Conservation (phyloP, 2,888 invertebrate species). For the Gryllus longicercus region DNA sequence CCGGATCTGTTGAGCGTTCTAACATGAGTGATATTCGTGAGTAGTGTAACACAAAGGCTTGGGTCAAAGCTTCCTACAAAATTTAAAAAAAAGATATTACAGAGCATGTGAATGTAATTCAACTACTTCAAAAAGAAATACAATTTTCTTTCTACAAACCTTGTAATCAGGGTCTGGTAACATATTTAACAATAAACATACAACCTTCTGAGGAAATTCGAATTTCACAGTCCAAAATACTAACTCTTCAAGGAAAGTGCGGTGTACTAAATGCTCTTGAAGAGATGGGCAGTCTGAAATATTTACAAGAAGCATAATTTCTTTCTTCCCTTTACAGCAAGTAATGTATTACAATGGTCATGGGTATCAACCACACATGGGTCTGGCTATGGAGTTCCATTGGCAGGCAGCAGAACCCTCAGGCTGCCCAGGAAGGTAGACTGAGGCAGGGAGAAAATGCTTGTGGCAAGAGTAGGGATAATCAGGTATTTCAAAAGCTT, state of each 20-base stretch:
- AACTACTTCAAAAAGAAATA: too few relatives aligned
- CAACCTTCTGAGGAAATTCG: constrained; percentile 95
- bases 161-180: constrained; percentile 93
- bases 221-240: constrained; percentile 98
- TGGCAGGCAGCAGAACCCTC: too few relatives aligned
- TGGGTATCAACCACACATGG: too few relatives aligned
- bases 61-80: constrained; percentile 80
- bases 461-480: too few relatives aligned
- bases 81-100: constrained; percentile 30
- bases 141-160: constrained; percentile 48
- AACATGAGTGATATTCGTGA: constrained; percentile 89
- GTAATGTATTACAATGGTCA: too few relatives aligned
- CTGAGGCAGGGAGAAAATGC: too few relatives aligned
- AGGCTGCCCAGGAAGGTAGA: too few relatives aligned
- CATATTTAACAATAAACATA: constrained; percentile 91
- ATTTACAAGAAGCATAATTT: constrained; percentile 11
- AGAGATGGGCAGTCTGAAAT: constrained; percentile 66
- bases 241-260: constrained; percentile 87
- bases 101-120: not conserved
- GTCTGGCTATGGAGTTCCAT: too few relatives aligned
- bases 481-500: too few relatives aligned
- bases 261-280: constrained; percentile 74
- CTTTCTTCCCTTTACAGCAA: too few relatives aligned
- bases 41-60: constrained; percentile 94
- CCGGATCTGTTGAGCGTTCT: constrained; percentile 79